Evolutionary conservation across 2,113 vertebrate species (phyloP), one percentile per base, ranked within the genome.

Genomic region (Labeo rohita): DNA sequence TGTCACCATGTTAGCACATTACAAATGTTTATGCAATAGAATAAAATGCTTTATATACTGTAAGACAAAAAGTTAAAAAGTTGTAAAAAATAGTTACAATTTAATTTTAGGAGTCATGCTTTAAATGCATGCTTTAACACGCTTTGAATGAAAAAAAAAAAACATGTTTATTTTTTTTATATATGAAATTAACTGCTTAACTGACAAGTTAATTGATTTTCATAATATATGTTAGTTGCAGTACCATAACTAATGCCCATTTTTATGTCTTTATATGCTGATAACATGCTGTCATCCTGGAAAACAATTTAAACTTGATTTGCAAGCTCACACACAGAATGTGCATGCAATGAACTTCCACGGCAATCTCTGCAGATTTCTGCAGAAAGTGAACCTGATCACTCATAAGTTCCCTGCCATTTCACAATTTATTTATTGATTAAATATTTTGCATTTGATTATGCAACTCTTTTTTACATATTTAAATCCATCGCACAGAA

Each of bases 51-150:
- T 56, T 56, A 4, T 50, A 50, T 23, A 50, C 28, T 28, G 28
- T 28, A 28, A 28, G 28, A 28, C 28, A 28, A 47, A 73, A 45
- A 47, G 18, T 45, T 12, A 47, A 72, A 36, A 34, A 34, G 10
- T 34, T 34, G 10, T 12, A 66, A 68, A 68, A 70, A 21, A 39
- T 28, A 43, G 36, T 39, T 52, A 52, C 50, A 52, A 52, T 52
- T 52, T 13, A 4, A 50, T 50, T 13, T 49, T 52, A 52, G 3
- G 16, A 54, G 52, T 50, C 49, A 54, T 12, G 18, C 36, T 59
- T 79, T 59, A 59, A 59, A 59, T 10, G 3, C 52, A 79, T 43
- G 74, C 74, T 52, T 76, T 34, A 76, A 52, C 73, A 76, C 3
- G 73, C 45, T 75, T 50, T 23, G n/a, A 34, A 52, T 28, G 28